Conservation (phyloP, 2,797 vertebrate species). For the Eurystomus glaucurus region DNA sequence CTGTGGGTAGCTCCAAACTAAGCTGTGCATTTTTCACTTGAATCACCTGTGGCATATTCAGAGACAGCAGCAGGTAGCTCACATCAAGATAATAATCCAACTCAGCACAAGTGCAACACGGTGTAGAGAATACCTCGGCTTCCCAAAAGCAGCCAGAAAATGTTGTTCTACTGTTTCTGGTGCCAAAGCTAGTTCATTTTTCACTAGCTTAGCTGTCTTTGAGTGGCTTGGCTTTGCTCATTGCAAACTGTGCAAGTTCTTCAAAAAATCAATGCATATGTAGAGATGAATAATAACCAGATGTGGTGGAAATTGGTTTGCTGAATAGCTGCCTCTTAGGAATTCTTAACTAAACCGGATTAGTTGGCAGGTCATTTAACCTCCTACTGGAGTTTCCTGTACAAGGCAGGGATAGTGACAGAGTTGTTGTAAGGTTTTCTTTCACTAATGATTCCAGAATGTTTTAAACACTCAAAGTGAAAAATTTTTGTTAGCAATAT, state of each 20-base stretch:
- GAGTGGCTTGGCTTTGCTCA: not conserved
- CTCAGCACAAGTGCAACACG: not conserved
- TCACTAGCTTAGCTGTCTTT: not conserved
- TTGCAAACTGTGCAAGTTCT: not conserved
- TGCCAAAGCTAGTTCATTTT: not conserved
- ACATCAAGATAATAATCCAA: not conserved
- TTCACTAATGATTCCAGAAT: not conserved
- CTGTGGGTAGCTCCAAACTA: not conserved
- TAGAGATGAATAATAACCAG: conserved; percentile 18
- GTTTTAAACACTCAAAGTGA: not conserved
- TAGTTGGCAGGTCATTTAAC: not conserved
- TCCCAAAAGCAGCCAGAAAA: not conserved
- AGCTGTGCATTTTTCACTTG: not conserved
- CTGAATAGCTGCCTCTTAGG: not conserved
- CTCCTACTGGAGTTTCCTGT: not conserved
- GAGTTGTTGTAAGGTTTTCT: not conserved
- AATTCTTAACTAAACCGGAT: conserved; percentile 9
- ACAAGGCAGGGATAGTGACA: not conserved
- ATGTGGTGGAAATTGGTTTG: not conserved
- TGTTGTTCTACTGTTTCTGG: not conserved
- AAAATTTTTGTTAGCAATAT: not conserved
- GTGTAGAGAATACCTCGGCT: not conserved
- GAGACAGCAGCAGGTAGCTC: not conserved
- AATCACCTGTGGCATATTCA: not conserved
- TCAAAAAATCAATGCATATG: not conserved